Base-by-base conservation (phyloP, 2,888 invertebrate species). In the Aspidiotus destructor region DNA sequence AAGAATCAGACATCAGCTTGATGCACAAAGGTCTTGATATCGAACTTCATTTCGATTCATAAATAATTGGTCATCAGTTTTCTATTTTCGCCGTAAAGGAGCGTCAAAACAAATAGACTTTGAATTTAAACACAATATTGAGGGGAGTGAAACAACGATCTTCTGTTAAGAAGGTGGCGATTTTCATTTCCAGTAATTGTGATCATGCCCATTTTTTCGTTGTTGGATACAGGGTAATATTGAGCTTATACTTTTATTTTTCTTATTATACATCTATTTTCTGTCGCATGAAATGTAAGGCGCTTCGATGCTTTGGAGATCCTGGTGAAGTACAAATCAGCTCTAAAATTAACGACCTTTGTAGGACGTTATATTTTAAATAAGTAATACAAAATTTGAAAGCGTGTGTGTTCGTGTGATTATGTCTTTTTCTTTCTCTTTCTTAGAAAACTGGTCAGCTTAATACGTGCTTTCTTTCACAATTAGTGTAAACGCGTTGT, bases 151-250 rank as follows among this genome's bases (percentile, higher is more conserved):
- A 28, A 28, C 1, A 28, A 3, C 5, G 28, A 5, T 28, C 5
- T 28, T 28, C 28, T 28, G 28, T 28, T 28, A 3, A 28, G 28
- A 28, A 5, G 28, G 2, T 28, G 28, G 5, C 28, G 28, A 28
- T 28, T 28, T 28, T 28, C 28, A 28, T 28, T 28, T 28, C 28
- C 28, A 28, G 28, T 28, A 64, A 57, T 67, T 67, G 67, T 67
- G 67, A 67, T 67, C 60, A 42, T 58, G 67, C 67, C 67, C 58
- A 67, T 57, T 60, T 58, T n/a, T 52, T 58, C 60, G 67, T 67
- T 67, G 15, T 67, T 40, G 28, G 28, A 28, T 28, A 67, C 67
- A 67, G 67, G 67, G 67, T 67, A 67, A 58, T 67, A 67, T 67
- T 67, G 67, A 67, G 67, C 67, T 67, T 67, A 67, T 67, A 55